Evolutionary conservation across 2,113 vertebrate species (phyloP).

Genomic region (Oncorhynchus tshawytscha): DNA sequence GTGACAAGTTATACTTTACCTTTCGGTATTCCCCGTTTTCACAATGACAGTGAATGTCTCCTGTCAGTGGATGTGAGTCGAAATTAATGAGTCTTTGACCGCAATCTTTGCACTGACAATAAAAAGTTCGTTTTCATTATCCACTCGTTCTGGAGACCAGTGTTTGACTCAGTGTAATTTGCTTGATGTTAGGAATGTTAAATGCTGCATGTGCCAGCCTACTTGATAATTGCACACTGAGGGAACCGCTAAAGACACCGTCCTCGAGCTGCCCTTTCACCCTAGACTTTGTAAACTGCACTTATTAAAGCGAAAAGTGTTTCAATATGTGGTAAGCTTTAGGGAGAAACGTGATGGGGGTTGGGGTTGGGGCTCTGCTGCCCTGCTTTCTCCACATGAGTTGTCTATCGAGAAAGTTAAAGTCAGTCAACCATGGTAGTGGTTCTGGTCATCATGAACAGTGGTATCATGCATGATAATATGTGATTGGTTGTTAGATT

Average conservation of each 20-base stretch:
- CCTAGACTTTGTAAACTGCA: conserved; percentile 89
- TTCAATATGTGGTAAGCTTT: conserved; percentile 92
- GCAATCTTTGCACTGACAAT: background rate
- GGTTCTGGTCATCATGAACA: conserved; percentile 11
- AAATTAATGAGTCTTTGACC: background rate
- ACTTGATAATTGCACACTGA: conserved; percentile 65
- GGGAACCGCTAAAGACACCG: conserved; percentile 82
- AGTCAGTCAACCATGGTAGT: conserved; percentile 41
- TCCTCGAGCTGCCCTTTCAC: conserved; percentile 97
- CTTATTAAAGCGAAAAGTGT: conserved; percentile 99
- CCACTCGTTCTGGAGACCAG: background rate
- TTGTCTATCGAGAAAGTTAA: conserved; percentile 41
- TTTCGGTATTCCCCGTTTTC: background rate
- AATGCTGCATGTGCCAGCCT: conserved; percentile 43
- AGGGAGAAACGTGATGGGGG: conserved; percentile 65
- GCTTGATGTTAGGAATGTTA: conserved; percentile 35
- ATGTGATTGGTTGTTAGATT: background rate
- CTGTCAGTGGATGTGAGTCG: background rate
- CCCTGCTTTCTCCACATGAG: conserved; percentile 21
- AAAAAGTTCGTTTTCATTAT: conserved; percentile 5
- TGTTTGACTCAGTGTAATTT: conserved; percentile 7
- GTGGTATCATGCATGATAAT: background rate
- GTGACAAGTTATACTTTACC: background rate
- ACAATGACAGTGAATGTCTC: too few relatives aligned
- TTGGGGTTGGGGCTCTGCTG: conserved; percentile 54